A percentile compares a stretch with the other conserved stretches of the same genome.
These are phyloP conservation scores for Bos taurus DNA, from an alignment of 2,113 vertebrate genomes.

Conservation along the genomic window ARS-UCD2.0 NC_037338.1:79373501-79374000, in stretches of 20 bases:
- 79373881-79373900: not conserved
- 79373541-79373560: not conserved
- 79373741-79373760: not conserved
- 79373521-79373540: not conserved
- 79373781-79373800: not conserved
- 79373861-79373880: not conserved
- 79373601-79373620: not conserved
- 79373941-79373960: not conserved
- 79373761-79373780: not conserved
- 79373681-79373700: not conserved
- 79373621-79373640: not conserved
- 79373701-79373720: not conserved
- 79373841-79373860: not conserved
- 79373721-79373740: not conserved
- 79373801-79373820: not conserved
- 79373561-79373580: not conserved
- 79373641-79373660: not conserved
- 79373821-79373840: not conserved
- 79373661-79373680: not conserved
- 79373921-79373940: not conserved
- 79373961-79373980: not conserved
- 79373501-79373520: not conserved
- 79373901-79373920: not conserved
- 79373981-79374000: not conserved
- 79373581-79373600: not conserved